Conservation (phyloP, 2,113 vertebrate genomes). For the Bos indicus region DNA sequence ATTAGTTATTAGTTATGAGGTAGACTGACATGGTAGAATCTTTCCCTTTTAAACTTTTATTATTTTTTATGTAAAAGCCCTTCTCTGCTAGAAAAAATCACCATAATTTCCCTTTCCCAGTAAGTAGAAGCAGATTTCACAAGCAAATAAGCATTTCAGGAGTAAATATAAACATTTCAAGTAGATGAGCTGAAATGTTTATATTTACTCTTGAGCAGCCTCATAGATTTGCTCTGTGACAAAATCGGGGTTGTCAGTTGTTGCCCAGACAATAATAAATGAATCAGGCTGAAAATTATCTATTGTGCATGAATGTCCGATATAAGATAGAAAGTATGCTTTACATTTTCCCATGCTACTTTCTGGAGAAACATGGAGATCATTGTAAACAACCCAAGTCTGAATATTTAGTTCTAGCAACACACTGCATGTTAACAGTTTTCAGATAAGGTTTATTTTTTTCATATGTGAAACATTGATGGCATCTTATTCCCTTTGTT, state of each 20-base stretch:
- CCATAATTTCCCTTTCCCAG: background rate
- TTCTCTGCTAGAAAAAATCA: slow-evolving; percentile 2
- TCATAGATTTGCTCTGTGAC: background rate
- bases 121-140: background rate
- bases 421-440: background rate
- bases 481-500: background rate
- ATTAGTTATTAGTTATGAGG: background rate
- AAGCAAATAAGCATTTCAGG: background rate
- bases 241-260: background rate
- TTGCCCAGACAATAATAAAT: background rate
- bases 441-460: background rate
- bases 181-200: background rate
- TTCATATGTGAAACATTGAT: background rate
- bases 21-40: background rate
- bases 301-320: background rate
- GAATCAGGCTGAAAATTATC: background rate
- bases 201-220: background rate
- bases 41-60: background rate
- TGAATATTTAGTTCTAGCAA: background rate
- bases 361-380: background rate
- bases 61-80: background rate
- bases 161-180: background rate
- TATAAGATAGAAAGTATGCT: background rate
- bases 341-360: background rate
- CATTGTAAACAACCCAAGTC: background rate